Evolutionary conservation across 1,140 invertebrate genomes (phyloP).

Genomic region (Lethrus apterus): DNA sequence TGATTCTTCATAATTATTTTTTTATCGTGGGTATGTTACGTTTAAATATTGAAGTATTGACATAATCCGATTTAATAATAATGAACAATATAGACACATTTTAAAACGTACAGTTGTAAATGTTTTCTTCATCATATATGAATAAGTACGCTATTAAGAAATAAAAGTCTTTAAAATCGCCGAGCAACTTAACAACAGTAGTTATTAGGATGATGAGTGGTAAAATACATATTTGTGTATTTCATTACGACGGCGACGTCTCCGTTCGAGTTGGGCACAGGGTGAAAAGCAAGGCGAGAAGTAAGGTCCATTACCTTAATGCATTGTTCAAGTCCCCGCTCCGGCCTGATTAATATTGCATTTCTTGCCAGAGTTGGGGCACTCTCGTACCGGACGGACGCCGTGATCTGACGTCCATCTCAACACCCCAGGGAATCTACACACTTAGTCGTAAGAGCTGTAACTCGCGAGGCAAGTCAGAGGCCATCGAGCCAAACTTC

Average conservation of each 20-base stretch:
- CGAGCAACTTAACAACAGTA: constrained; percentile 9
- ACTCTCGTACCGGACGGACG: constrained; percentile 24
- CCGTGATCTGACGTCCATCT: constrained; percentile 28
- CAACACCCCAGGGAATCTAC: constrained; percentile 22
- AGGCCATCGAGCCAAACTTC: constrained; percentile 4
- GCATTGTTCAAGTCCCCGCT: constrained; percentile 35
- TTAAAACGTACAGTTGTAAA: no score
- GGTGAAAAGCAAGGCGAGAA: constrained; percentile 19
- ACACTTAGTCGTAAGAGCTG: constrained; percentile 18
- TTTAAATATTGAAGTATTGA: no score
- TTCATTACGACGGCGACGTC: constrained; percentile 14
- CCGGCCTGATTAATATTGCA: constrained; percentile 37
- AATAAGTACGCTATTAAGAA: no score
- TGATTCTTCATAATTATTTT: no score
- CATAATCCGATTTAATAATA: no score
- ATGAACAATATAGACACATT: no score
- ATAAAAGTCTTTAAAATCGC: not conserved
- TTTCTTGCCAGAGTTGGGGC: constrained; percentile 33
- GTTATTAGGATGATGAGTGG: constrained; percentile 14
- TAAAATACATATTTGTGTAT: constrained; percentile 19
- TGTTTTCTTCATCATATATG: no score
- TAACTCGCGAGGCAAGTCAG: constrained; percentile 14
- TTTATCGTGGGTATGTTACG: no score
- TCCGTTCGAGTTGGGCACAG: not conserved
- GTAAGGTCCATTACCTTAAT: constrained; percentile 38